Evolutionary conservation across 1,140 invertebrate species (phyloP).

Genomic region (Drosophila nikananu): DNA sequence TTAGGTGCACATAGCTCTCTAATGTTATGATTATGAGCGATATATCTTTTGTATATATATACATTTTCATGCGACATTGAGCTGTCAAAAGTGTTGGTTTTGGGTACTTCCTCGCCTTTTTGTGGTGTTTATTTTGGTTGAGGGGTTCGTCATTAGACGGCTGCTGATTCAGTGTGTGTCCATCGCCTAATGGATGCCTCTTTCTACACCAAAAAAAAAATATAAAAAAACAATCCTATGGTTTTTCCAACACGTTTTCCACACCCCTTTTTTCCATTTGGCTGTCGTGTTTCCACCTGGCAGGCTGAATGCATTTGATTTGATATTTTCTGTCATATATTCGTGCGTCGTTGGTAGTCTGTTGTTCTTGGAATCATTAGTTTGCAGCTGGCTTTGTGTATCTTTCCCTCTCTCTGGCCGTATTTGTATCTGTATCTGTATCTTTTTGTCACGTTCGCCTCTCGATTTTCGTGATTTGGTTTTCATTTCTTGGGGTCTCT

Average conservation of each 20-base stretch:
- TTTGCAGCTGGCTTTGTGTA: slow-evolving; percentile 15
- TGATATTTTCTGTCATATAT: slow-evolving; percentile 58
- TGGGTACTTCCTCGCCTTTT: slow-evolving; percentile 16
- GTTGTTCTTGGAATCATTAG: slow-evolving; percentile 43
- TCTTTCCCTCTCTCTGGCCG: background rate
- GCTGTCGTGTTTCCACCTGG: slow-evolving; percentile 58
- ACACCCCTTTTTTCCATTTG: slow-evolving; percentile 6
- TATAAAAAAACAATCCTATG: background rate
- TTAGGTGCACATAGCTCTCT: background rate
- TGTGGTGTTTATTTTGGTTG: slow-evolving; percentile 62
- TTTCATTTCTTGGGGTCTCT: slow-evolving; percentile 35
- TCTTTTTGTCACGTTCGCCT: slow-evolving; percentile 41
- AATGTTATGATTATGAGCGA: slow-evolving; percentile 34
- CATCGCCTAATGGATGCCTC: slow-evolving; percentile 59
- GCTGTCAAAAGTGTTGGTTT: slow-evolving; percentile 49
- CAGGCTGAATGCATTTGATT: slow-evolving; percentile 71
- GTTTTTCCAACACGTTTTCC: slow-evolving; percentile 21
- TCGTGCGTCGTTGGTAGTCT: slow-evolving; percentile 39
- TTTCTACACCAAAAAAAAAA: background rate
- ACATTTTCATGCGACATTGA: slow-evolving; percentile 48
- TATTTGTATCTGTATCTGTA: slow-evolving; percentile 6
- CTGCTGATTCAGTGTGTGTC: slow-evolving; percentile 28
- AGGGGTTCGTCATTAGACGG: slow-evolving; percentile 51
- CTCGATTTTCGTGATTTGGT: slow-evolving; percentile 44
- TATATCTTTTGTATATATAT: background rate